These are phyloP conservation scores for Drosophila rellima DNA, from an alignment of 2,888 invertebrate species.

Conservation along the genomic window DNA sequence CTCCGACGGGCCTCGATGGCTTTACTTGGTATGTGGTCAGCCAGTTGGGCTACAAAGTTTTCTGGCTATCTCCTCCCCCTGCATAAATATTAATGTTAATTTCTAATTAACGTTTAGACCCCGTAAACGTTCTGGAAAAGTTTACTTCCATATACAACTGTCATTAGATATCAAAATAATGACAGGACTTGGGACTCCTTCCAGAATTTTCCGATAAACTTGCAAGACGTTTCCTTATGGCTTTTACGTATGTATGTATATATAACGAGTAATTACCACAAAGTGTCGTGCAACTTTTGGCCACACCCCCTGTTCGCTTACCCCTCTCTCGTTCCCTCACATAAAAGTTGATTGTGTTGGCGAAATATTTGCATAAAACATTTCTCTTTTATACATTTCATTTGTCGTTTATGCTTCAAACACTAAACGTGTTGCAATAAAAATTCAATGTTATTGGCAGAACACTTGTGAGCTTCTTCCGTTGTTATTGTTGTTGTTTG, in stretches of 20 bases:
- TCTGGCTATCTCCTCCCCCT: background rate
- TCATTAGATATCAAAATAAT: constrained; percentile 45
- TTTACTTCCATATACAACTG: constrained; percentile 36
- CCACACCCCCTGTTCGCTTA: background rate
- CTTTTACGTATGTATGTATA: constrained; percentile 4
- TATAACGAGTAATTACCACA: constrained; percentile 43
- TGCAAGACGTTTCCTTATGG: constrained; percentile 2
- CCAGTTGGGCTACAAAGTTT: constrained; percentile 26
- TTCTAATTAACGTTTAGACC: constrained; percentile 49
- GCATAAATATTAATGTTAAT: constrained; percentile 55
- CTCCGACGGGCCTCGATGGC: constrained; percentile 19
- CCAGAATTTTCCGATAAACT: background rate
- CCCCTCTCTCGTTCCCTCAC: background rate
- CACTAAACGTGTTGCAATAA: constrained; percentile 63
- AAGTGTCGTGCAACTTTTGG: constrained; percentile 39
- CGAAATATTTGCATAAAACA: constrained; percentile 55
- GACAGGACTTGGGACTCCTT: background rate
- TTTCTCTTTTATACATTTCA: constrained; percentile 20
- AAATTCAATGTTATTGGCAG: constrained; percentile 72
- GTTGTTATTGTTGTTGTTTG: constrained; percentile 12
- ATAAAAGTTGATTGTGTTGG: constrained; percentile 44
- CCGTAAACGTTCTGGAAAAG: constrained; percentile 31
- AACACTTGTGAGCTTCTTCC: constrained; percentile 40
- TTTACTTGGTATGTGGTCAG: constrained; percentile 46
- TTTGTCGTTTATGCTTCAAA: constrained; percentile 42